Conservation (phyloP, 2,113 vertebrate genomes). For the Ochotona princeps region DNA sequence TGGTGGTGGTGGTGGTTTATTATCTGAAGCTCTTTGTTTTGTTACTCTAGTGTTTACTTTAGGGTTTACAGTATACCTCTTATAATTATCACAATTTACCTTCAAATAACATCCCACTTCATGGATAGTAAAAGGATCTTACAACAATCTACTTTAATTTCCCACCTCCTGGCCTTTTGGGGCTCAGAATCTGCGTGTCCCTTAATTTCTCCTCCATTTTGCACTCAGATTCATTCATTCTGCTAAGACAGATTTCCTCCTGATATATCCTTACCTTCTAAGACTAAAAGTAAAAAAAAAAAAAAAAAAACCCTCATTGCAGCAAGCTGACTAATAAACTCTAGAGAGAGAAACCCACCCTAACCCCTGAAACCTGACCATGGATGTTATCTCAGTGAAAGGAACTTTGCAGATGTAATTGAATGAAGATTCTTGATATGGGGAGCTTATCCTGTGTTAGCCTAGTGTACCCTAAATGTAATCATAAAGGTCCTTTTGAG, state of each 20-base stretch:
- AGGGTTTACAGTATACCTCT: background rate
- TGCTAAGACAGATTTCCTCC: slow-evolving; percentile 7
- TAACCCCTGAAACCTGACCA: background rate
- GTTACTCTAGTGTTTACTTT: slow-evolving; percentile 55
- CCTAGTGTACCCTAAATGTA: slow-evolving; percentile 8
- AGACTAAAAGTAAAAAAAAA: background rate
- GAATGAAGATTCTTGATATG: slow-evolving; percentile 27
- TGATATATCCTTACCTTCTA: background rate
- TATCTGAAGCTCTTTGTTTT: slow-evolving; percentile 38
- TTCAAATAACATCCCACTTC: slow-evolving; percentile 36
- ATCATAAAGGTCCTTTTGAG: background rate
- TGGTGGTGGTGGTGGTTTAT: background rate
- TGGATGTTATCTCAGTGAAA: slow-evolving; percentile 35
- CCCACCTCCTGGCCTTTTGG: background rate
- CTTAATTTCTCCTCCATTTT: slow-evolving; percentile 8
- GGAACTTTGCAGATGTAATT: background rate
- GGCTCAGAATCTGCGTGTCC: slow-evolving; percentile 20
- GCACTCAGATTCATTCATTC: background rate
- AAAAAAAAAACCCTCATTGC: background rate
- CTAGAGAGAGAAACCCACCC: background rate
- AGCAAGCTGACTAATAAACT: background rate
- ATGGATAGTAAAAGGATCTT: background rate
- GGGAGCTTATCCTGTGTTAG: slow-evolving; percentile 5
- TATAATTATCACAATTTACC: slow-evolving; percentile 41
- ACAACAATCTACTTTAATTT: background rate